Evolutionary conservation across 2,888 invertebrate species (phyloP), one percentile per base, ranked within the genome.

Genomic region (Branchellion lobata): DNA sequence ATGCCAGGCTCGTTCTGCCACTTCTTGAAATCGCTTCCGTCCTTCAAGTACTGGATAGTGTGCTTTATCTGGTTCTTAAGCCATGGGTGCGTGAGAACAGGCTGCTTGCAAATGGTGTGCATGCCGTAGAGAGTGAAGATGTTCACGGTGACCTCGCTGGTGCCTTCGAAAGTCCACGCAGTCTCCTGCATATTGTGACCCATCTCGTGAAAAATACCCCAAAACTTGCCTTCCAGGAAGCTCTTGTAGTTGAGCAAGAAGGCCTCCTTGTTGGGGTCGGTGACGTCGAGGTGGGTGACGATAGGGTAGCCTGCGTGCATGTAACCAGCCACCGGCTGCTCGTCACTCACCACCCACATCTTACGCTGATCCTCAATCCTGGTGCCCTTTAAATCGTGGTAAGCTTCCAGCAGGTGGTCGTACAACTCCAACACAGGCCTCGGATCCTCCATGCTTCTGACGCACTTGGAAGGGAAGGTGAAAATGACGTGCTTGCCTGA

Each of bases 251-350:
- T 81, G 51, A 83, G 68, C 5, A 83, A 57, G 78, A 83, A 83
- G 29, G 29, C n/a, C 21, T 78, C 78, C 11, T 51, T 29, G 2
- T 53, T 71, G 24, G 82, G 79, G 5, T 80, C 74, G 0, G 82
- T 80, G 34, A 81, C 83, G 78, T 83, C 83, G 61, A 83, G 24
- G 51, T 81, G 82, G 21, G 83, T 82, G 24, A 83, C 83, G 24
- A 84, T 83, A 14, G 84, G 84, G 81, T 83, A 84, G 31, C 84
- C 84, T 18, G 82, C 47, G 72, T 84, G 84, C 80, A 84, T 83
- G 79, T 82, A 84, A 1, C 83, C 83, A 24, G 78, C 81, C 1
- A 47, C 29, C n/a, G 82, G 82, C 51, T 83, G 83, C n/a, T 79
- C 77, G 74, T 83, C 83, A 18, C 80, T 24, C n/a, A 83, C 82